Percentiles rank a stretch among this genome's conserved stretches.
Evolutionary conservation across 1,140 invertebrate genomes (phyloP).

Genomic region (Drosophila erecta): DNA sequence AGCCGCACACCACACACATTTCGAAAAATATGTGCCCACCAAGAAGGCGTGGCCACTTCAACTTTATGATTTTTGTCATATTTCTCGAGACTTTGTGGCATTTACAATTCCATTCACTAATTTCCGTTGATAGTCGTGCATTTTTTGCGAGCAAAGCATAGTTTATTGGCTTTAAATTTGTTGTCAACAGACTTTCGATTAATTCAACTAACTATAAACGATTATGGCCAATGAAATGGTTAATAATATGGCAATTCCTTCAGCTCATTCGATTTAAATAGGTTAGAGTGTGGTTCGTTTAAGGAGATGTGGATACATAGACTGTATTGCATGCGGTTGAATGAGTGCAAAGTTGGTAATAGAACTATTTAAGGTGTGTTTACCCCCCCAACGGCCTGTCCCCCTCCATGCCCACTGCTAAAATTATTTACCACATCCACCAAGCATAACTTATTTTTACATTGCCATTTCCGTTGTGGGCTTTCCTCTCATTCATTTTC

Average conservation of each 20-base stretch:
- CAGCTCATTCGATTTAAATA: no score
- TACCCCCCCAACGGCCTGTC: neutral
- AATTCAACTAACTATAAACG: neutral
- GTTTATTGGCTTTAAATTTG: neutral
- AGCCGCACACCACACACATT: conserved; percentile 6
- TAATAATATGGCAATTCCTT: no score
- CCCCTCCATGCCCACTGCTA: neutral
- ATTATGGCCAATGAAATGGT: no score
- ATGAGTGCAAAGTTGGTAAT: neutral
- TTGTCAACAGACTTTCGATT: neutral
- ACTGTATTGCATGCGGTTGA: neutral
- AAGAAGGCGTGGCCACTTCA: conserved; percentile 28
- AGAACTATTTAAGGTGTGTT: conserved; percentile 28
- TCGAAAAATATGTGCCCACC: conserved; percentile 24
- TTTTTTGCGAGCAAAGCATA: neutral
- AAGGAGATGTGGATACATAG: neutral
- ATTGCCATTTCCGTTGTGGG: conserved; percentile 58
- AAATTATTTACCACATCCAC: conserved; percentile 45
- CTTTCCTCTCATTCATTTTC: conserved; percentile 57
- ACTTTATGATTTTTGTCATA: conserved; percentile 40
- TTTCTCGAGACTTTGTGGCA: conserved; percentile 17
- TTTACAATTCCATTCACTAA: conserved; percentile 45
- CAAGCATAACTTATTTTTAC: conserved; percentile 47
- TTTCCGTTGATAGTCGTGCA: conserved; percentile 10
- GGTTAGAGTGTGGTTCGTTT: no score